phyloP scores from a whole-genome alignment of 2,113 vertebrate species.

The Glaucomys volans region DNA sequence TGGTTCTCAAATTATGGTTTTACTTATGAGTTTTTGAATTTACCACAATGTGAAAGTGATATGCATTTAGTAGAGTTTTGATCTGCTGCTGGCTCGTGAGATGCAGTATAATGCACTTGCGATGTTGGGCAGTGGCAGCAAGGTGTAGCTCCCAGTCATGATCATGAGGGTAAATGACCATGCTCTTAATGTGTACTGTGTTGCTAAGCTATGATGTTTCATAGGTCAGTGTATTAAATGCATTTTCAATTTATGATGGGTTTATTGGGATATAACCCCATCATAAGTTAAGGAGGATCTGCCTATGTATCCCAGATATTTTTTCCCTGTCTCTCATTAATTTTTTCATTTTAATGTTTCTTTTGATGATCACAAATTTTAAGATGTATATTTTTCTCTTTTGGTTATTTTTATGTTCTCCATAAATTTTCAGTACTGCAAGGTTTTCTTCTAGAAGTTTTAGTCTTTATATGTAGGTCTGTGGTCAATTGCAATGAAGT shows the following conservation, averaged over 20 bases:
- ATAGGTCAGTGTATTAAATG: not conserved
- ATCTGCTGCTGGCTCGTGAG: not conserved
- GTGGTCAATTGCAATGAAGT: not conserved
- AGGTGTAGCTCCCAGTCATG: not conserved
- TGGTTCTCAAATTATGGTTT: not conserved
- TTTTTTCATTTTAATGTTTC: conserved; percentile 28
- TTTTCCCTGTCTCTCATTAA: not conserved
- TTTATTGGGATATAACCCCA: not conserved
- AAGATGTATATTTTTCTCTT: not conserved
- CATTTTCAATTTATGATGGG: not conserved
- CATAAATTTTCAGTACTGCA: not conserved
- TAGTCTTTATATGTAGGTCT: conserved; percentile 7
- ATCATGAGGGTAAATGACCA: not conserved
- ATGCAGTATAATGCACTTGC: not conserved
- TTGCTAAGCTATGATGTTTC: not conserved
- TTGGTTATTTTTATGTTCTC: not conserved
- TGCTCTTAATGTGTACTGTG: not conserved
- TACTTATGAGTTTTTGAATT: not conserved
- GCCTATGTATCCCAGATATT: not conserved
- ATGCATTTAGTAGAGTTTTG: not conserved
- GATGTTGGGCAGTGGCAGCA: not conserved
- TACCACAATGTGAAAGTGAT: not conserved
- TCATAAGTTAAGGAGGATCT: not conserved
- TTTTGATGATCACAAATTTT: conserved; percentile 28
- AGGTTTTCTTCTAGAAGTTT: conserved; percentile 39